Evolutionary conservation across 2,888 invertebrate genomes (phyloP).

Genomic region (Lasioglossum malachurum): DNA sequence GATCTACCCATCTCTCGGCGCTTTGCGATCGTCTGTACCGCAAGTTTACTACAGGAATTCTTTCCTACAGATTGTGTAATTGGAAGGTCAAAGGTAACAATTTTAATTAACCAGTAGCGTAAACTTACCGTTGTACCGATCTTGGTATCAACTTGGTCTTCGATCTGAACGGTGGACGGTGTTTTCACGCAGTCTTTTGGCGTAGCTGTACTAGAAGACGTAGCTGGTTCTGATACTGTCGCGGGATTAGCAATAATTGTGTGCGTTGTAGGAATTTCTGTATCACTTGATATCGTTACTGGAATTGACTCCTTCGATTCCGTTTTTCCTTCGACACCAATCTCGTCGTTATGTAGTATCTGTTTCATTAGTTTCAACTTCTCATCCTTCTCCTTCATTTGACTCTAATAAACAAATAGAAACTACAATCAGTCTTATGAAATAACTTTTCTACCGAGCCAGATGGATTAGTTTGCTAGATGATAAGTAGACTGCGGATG

Average conservation of each 20-base stretch:
- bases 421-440: background rate
- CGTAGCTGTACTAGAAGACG: background rate
- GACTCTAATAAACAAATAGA: constrained; percentile 74
- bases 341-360: constrained; percentile 85
- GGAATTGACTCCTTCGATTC: constrained; percentile 28
- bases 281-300: background rate
- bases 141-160: constrained; percentile 20
- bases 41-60: constrained; percentile 89
- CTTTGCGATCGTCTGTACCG: constrained; percentile 93
- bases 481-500: too few species aligned
- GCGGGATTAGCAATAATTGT: background rate
- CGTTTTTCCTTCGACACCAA: background rate
- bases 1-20: constrained; percentile 93
- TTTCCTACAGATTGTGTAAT: constrained; percentile 85
- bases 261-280: constrained; percentile 15
- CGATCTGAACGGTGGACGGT: constrained; percentile 12
- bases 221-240: background rate
- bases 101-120: background rate
- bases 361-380: constrained; percentile 87
- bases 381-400: constrained; percentile 87
- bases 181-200: constrained; percentile 23
- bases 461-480: too few species aligned
- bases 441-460: background rate
- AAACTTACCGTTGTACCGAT: constrained; percentile 37
- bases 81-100: background rate